Percentiles rank a stretch among this genome's conserved stretches.
Evolutionary conservation across 2,113 vertebrate species (phyloP).

Genomic region (Pelecanus crispus): DNA sequence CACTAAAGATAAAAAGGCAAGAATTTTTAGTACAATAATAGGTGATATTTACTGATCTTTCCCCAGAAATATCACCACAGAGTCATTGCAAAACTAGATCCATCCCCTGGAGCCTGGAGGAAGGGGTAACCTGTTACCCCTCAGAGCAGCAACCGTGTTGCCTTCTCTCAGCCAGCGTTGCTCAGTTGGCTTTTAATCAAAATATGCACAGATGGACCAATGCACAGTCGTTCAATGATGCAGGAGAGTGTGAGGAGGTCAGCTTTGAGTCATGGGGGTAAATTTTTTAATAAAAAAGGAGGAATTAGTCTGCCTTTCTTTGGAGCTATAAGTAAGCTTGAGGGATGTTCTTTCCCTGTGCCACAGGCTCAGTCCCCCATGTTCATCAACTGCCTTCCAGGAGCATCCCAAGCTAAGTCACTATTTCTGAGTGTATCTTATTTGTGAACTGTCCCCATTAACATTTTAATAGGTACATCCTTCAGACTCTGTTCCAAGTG

Average conservation of each 20-base stretch:
- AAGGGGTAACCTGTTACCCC: neutral
- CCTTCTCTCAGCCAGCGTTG: neutral
- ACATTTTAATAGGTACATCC: neutral
- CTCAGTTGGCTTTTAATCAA: neutral
- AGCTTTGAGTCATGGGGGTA: neutral
- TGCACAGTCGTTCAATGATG: neutral
- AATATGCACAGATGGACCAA: neutral
- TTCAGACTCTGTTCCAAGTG: neutral
- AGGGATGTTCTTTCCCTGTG: neutral
- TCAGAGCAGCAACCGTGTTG: accelerated
- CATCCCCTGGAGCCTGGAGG: neutral
- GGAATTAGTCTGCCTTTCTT: neutral
- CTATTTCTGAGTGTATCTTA: neutral
- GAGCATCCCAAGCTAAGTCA: neutral
- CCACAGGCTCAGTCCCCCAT: neutral
- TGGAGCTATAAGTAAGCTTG: neutral
- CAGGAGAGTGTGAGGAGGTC: neutral
- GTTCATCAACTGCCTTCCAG: neutral
- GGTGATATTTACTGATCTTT: neutral
- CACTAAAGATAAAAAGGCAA: neutral
- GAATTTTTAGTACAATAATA: neutral
- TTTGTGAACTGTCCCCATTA: neutral
- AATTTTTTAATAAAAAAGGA: neutral
- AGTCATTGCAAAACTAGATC: neutral
- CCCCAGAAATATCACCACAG: neutral